Evolutionary conservation across 2,797 vertebrate species (phyloP).

Genomic region (Rhyacichthys aspro): DNA sequence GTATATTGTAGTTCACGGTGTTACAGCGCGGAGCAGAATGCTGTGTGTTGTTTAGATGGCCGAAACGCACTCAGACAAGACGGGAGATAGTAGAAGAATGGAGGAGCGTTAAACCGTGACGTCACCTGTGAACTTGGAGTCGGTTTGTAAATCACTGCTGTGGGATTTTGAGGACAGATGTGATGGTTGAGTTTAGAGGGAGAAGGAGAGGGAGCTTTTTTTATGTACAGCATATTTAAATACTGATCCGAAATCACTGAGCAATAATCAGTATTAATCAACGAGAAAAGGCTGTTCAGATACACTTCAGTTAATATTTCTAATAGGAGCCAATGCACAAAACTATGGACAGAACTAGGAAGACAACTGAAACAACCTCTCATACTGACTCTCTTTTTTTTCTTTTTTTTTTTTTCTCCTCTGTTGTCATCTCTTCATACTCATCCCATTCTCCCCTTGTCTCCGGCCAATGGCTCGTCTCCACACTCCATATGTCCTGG

Average conservation of each 20-base stretch:
- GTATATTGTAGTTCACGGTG: conserved; percentile 39
- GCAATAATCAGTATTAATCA: no score
- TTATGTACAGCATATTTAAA: no score
- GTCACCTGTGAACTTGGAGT: no score
- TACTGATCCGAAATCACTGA: no score
- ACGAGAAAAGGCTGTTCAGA: no score
- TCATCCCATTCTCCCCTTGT: conserved; percentile 27
- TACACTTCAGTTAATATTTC: no score
- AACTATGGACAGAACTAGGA: no score
- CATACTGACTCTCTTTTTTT: conserved; percentile 44
- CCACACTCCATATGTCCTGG: conserved; percentile 57
- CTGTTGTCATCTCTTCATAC: conserved; percentile 46
- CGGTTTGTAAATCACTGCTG: no score
- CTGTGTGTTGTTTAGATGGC: conserved; percentile 30
- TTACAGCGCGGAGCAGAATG: conserved; percentile 38
- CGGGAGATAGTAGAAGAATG: neutral
- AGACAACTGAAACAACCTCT: conserved; percentile 45
- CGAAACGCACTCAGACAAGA: conserved; percentile 23
- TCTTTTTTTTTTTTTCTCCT: conserved; percentile 30
- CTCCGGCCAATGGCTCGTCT: conserved; percentile 44
- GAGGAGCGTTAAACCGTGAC: neutral
- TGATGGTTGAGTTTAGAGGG: no score
- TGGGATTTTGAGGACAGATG: no score
- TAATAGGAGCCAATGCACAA: no score
- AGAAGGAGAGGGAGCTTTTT: no score